A percentile compares a stretch with the other conserved stretches of the same genome.
Evolutionary conservation across 2,888 invertebrate genomes (phyloP).

Genomic region (Rotaria socialis): DNA sequence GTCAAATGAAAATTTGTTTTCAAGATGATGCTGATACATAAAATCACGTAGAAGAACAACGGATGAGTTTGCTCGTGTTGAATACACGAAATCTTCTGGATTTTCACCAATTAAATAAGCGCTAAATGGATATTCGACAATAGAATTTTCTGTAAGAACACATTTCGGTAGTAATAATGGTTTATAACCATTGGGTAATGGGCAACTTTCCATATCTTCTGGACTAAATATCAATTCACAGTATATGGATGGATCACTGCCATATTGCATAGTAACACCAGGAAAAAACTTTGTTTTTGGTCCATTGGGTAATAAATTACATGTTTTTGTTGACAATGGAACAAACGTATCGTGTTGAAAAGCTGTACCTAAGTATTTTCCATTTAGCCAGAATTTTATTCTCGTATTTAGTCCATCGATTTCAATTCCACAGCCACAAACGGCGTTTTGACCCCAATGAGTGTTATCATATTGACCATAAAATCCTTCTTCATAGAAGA

Average conservation of each 20-base stretch:
- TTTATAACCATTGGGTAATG: not conserved
- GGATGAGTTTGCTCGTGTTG: not conserved
- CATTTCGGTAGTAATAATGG: not conserved
- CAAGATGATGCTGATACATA: not conserved
- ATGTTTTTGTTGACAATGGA: not conserved
- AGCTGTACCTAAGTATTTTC: not conserved
- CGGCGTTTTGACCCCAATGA: not conserved
- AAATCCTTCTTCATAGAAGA: too few relatives aligned
- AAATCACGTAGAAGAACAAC: not conserved
- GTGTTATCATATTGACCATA: too few relatives aligned
- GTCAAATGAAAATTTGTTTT: not conserved
- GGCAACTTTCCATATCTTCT: not conserved
- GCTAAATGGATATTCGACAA: not conserved
- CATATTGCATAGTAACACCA: not conserved
- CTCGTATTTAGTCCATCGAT: not conserved
- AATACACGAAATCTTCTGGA: not conserved
- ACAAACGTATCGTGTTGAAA: not conserved
- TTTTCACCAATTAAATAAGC: constrained; percentile 6
- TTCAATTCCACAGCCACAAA: constrained; percentile 11
- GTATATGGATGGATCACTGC: not conserved
- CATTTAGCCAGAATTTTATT: not conserved
- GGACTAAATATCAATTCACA: constrained; percentile 20
- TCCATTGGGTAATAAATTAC: not conserved
- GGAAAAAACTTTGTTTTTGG: not conserved
- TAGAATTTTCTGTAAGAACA: not conserved